Base-by-base conservation (phyloP, 2,888 invertebrate genomes). In the Phortica okadai region DNA sequence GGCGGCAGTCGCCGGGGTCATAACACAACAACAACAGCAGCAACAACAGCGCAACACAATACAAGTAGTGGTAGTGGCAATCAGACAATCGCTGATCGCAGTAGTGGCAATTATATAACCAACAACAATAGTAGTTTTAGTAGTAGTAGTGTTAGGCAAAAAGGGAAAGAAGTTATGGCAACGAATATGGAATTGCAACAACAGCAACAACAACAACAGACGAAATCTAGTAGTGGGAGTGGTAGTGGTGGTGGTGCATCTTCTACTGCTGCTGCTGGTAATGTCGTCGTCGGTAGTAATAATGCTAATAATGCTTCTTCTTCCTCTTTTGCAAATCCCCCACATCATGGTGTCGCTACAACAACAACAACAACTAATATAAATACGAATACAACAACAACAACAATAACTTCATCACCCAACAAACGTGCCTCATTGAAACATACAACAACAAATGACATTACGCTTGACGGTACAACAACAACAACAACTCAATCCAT, bases 251-350 rank as follows among this genome's bases (percentile, higher is more conserved):
- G 86, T 83, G 84, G 85, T 85, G 86, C 92, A 92, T 91, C 90
- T 90, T 90, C 88, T 85, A 84, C 83, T 87, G 87, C 89, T 88
- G 90, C 90, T 89, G 89, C 89, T 89, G 90, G 90, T 87, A 86
- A 88, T 89, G 84, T 88, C 89, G 92, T 89, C 89, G 92, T 90
- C 91, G 91, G 92, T 91, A 93, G 93, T 94, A 94, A 93, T 92
- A 93, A 92, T 92, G 91, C 92, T 92, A 92, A 92, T 92, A 90
- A 90, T 91, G 91, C 93, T 92, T 94, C 93, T 93, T 93, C 93
- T 92, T 91, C 93, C 92, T 94, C 93, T 93, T 93, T 93, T 92
- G 91, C 93, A 92, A 90, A 90, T 88, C 89, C 90, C 90, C 84
- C 90, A 90, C 91, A 90, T 90, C 90, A 90, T 89, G 90, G 89